phyloP scores from a whole-genome alignment of 2,113 vertebrate genomes.

The Platichthys flesus region DNA sequence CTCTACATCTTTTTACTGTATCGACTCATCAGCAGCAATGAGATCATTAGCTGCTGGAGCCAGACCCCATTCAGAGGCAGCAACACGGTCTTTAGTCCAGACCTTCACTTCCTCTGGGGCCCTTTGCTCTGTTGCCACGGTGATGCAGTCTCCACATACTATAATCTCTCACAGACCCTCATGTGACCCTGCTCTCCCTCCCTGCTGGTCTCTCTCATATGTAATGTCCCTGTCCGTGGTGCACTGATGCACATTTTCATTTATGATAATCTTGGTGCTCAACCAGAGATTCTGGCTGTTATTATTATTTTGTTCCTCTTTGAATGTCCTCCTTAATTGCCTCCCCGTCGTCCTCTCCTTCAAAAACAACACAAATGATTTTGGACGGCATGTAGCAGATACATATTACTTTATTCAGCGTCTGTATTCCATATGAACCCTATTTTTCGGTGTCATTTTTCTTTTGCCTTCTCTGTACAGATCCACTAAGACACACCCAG shows the following conservation, averaged over 20 bases:
- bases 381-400: too few species aligned
- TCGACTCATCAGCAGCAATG: constrained; percentile 70
- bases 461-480: constrained; percentile 75
- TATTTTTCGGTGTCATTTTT: constrained; percentile 1
- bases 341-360: neutral
- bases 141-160: constrained; percentile 63
- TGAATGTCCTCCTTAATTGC: constrained; percentile 14
- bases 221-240: constrained; percentile 14
- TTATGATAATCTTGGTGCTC: neutral
- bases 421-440: neutral
- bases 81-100: constrained; percentile 67
- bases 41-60: constrained; percentile 68
- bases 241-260: constrained; percentile 35
- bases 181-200: constrained; percentile 56
- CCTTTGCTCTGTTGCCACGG: constrained; percentile 76
- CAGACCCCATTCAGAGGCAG: constrained; percentile 62
- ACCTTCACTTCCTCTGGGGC: constrained; percentile 55
- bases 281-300: constrained; percentile 1
- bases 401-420: too few species aligned
- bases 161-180: constrained; percentile 70
- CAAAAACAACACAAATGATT: neutral
- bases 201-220: constrained; percentile 29
- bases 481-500: constrained; percentile 97
- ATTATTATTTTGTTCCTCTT: neutral
- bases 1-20: constrained; percentile 51